Evolutionary conservation across 92 coral and sea anemone genomes (phyloP), one percentile per base, ranked within the genome.

Genomic region (Porites cylindrica): DNA sequence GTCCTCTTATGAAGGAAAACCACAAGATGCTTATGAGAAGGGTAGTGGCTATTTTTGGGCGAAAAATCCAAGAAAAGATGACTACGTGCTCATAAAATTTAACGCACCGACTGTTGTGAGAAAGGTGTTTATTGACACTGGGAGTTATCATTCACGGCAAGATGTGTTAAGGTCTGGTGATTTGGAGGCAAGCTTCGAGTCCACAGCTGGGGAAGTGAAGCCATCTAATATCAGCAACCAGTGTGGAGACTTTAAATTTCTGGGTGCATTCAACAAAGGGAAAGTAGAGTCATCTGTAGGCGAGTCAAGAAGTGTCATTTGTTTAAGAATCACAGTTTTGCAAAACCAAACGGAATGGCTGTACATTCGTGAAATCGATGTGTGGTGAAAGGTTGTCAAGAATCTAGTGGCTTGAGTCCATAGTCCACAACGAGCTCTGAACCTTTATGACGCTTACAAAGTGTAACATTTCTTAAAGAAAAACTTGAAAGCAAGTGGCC

Each of bases 21-120:
- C 89, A 43, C 72, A 78, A 12, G 94, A 93, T 81, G 94, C 96
- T 13, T 93, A 93, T 60, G 61, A 54, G 7, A 91, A 67, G 72
- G 96, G 96, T 10, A 80, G 52, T 53, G 91, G 92, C 6, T 88
- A 80, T 72, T 93, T 93, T 52, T 88, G 94, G 92, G 92, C 88
- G 2, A 90, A 63, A n/a, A 47, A 43, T 1, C 3, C 75, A 11
- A 81, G 43, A n/a, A 78, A 76, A 23, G 87, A 73, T 23, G 87
- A 85, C 76, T 66, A 68, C 16, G 73, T 88, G 26, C 64, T 62
- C 23, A 64, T 91, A n/a, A 76, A 23, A 8, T 86, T 86, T 26
- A 21, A 73, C 11, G 29, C n/a, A 14, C 75, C 77, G 9, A 26
- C 72, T 18, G 78, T 13, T 29, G 66, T 91, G 18, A 77, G 75